Conservation (phyloP, 2,113 vertebrate genomes). For the Cephalopterus ornatus region DNA sequence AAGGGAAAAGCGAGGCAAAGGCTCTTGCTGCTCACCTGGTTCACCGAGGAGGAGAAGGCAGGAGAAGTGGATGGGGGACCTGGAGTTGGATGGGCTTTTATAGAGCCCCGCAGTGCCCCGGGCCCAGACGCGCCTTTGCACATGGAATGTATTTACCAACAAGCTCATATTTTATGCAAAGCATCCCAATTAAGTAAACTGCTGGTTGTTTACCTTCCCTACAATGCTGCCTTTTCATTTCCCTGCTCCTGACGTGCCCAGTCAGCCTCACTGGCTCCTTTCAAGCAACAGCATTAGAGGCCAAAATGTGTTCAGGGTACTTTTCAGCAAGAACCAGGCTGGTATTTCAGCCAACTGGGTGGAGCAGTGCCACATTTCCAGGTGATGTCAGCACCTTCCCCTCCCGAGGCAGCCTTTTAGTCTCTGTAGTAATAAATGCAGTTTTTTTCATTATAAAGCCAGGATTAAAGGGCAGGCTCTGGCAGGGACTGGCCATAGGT, state of each 20-base stretch:
- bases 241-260: neutral
- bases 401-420: neutral
- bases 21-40: neutral
- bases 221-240: neutral
- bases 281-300: neutral
- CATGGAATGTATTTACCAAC: neutral
- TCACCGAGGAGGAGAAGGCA: neutral
- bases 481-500: neutral
- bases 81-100: neutral
- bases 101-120: rapidly evolving
- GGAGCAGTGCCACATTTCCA: neutral
- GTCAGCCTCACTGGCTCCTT: neutral
- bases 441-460: neutral
- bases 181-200: neutral
- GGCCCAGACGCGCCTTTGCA: neutral
- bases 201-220: neutral
- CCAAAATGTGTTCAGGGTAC: neutral
- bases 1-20: rapidly evolving
- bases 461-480: neutral
- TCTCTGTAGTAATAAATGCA: neutral
- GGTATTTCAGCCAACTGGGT: neutral
- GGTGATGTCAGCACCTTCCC: neutral
- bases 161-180: neutral
- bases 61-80: neutral
- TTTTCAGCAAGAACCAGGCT: neutral